These are phyloP conservation scores for Phyllostomus hastatus DNA, from an alignment of 2,113 vertebrate genomes.

Conservation along the genomic window DNA sequence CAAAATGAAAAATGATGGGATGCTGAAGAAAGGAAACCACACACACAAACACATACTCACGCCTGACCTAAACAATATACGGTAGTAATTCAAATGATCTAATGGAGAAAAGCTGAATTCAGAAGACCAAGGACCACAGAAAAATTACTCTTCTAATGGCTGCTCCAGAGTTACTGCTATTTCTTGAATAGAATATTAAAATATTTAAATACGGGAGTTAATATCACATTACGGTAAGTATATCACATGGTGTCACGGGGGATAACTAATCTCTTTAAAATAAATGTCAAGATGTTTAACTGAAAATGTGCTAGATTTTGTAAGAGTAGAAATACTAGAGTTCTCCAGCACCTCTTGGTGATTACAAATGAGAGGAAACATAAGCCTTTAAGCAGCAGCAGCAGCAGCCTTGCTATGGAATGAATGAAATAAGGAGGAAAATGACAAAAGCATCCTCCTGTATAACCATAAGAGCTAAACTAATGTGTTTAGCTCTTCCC, in stretches of 20 bases:
- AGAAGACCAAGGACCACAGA: not conserved
- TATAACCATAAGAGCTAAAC: not conserved
- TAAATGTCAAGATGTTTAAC: constrained; percentile 29
- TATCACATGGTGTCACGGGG: not conserved
- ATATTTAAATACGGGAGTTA: not conserved
- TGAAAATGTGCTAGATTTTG: not conserved
- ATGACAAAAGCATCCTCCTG: not conserved
- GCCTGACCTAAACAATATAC: not conserved
- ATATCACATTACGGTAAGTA: not conserved
- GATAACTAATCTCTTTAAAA: constrained; percentile 19
- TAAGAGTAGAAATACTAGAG: not conserved
- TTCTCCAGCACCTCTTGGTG: not conserved
- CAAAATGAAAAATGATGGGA: constrained; percentile 3
- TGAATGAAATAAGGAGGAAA: not conserved
- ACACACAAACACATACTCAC: not conserved
- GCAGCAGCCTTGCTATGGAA: not conserved
- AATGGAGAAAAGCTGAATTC: not conserved
- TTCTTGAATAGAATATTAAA: not conserved
- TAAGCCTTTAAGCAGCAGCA: not conserved
- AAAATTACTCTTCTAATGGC: not conserved
- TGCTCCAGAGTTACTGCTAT: not conserved
- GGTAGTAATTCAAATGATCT: not conserved
- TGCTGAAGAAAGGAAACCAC: not conserved
- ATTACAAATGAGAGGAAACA: not conserved
- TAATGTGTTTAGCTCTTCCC: not conserved